Evolutionary conservation across 1,140 invertebrate genomes (phyloP).

Genomic region (Microplitis demolitor): DNA sequence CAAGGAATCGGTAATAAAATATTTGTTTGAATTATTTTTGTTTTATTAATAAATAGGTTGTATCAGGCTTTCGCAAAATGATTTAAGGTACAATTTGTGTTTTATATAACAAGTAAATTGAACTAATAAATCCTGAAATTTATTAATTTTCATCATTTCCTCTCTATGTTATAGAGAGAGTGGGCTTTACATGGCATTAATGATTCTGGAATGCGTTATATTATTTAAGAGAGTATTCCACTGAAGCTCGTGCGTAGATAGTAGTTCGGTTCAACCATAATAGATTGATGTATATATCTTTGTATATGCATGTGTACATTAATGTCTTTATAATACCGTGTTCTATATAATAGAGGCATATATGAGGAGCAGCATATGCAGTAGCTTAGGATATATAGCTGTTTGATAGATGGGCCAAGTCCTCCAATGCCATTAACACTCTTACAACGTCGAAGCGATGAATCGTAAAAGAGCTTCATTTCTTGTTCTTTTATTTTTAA

Average conservation of each 20-base stretch:
- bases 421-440: slow-evolving; percentile 48
- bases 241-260: slow-evolving; percentile 32
- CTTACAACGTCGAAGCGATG: slow-evolving; percentile 19
- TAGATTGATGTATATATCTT: background rate
- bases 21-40: background rate
- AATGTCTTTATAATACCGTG: background rate
- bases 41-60: no score
- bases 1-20: background rate
- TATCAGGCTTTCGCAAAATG: no score
- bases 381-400: slow-evolving; percentile 25
- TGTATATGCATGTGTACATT: background rate
- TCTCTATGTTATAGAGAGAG: no score
- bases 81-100: no score
- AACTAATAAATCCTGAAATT: no score
- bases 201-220: no score
- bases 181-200: no score
- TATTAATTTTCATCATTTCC: no score
- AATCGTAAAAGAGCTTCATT: background rate
- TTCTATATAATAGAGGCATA: background rate
- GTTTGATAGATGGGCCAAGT: slow-evolving; percentile 44
- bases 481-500: background rate
- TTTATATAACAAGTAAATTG: no score
- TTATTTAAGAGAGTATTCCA: background rate
- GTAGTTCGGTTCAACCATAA: background rate
- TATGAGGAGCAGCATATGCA: slow-evolving; percentile 34